These are phyloP conservation scores for Tribolium madens DNA, from an alignment of 1,140 invertebrate genomes.

Conservation along the genomic window DNA sequence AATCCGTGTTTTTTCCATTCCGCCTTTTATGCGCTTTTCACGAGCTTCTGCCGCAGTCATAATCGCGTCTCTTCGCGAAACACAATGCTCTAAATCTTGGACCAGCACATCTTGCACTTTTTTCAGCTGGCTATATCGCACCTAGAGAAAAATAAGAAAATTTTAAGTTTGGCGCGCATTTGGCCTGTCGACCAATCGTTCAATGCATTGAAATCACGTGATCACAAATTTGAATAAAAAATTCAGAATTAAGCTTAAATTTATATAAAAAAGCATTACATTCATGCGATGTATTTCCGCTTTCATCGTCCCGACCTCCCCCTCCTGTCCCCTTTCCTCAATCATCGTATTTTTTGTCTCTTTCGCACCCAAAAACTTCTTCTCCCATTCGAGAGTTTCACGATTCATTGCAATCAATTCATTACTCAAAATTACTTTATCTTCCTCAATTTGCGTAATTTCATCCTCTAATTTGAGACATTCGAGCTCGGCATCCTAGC, in stretches of 20 bases:
- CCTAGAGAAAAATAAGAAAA: slow-evolving; percentile 59
- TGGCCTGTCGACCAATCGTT: slow-evolving; percentile 63
- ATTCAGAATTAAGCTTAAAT: too few species aligned
- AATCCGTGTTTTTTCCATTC: slow-evolving; percentile 58
- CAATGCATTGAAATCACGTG: background rate
- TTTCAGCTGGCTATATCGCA: slow-evolving; percentile 74
- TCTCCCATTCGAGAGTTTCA: slow-evolving; percentile 82
- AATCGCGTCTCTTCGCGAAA: slow-evolving; percentile 78
- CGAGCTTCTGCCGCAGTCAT: slow-evolving; percentile 71
- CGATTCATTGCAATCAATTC: slow-evolving; percentile 74
- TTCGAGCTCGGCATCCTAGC: slow-evolving; percentile 74
- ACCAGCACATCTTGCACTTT: slow-evolving; percentile 81
- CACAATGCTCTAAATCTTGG: slow-evolving; percentile 80
- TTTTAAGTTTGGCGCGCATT: too few species aligned
- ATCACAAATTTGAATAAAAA: too few species aligned
- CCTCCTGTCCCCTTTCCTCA: slow-evolving; percentile 73
- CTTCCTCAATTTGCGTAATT: slow-evolving; percentile 74
- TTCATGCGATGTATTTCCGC: slow-evolving; percentile 87
- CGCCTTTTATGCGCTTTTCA: slow-evolving; percentile 66
- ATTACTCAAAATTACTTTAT: slow-evolving; percentile 74
- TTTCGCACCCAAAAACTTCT: slow-evolving; percentile 78
- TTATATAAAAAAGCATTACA: too few species aligned
- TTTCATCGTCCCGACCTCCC: slow-evolving; percentile 81
- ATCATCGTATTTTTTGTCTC: slow-evolving; percentile 77
- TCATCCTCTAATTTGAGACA: slow-evolving; percentile 75